Evolutionary conservation across 2,113 vertebrate species (phyloP), one percentile per base, ranked within the genome.

Genomic region (Grus americana): DNA sequence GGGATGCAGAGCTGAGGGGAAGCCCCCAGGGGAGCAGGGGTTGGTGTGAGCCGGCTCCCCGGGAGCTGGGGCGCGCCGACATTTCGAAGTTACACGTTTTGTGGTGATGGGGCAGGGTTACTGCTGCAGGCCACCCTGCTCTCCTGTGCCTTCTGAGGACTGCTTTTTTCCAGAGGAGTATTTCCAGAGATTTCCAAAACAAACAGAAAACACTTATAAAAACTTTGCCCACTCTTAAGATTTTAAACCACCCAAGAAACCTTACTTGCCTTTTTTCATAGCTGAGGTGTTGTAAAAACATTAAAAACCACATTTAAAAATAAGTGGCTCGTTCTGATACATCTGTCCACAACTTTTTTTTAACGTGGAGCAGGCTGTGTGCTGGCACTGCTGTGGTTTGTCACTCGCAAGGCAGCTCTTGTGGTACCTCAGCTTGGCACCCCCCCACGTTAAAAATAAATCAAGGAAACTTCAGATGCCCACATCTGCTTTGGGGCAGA

Each of bases 81-180:
- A 0, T 4, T 14, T 14, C 34, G 11, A 22, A 52, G 3, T 5
- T 1, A 8, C 24, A 7, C 1, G 3, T 10, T 46, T 10, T 36
- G 30, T 2, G 1, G n/a, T 32, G 54, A 2, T 15, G 3, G 22
- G 70, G 54, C 21, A 1, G 1, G 10, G 17, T 70, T 42, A 4
- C 16, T 2, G 21, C 38, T 42, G 30, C 32, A 4, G 30, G 26
- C 38, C 61, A 1, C 47, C 1, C 2, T 6, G 36, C 49, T 46
- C 34, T 23, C 38, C 24, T 3, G 2, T 54, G 58, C 81, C 62
- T 30, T 40, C 42, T 27, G 6, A 24, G 8, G 47, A 17, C 4
- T 38, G 13, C 38, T 76, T 5, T 54, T 36, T 38, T 34, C 30
- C 46, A 5, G 30, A 20, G 8, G 4, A 24, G 9, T 2, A 4